phyloP scores from a whole-genome alignment of 2,888 invertebrate species.

The Anaspis maculata region DNA sequence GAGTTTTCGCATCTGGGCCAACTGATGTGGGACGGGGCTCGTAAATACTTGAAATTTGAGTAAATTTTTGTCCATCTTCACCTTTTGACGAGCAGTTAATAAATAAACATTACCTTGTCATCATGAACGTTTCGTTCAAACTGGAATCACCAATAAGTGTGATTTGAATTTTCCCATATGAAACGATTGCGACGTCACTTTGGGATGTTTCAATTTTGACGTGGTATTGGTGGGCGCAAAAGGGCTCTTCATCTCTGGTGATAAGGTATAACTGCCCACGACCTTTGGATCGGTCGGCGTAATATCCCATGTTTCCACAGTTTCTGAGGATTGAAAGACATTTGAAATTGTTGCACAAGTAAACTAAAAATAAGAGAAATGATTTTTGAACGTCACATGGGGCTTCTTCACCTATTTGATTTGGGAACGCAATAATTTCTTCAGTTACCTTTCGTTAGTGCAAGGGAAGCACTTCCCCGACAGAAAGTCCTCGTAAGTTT shows the following conservation, averaged over 20 bases:
- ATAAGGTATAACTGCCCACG: constrained; percentile 81
- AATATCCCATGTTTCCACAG: constrained; percentile 92
- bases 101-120: constrained; percentile 60
- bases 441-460: constrained; percentile 38
- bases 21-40: too few relatives aligned
- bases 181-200: constrained; percentile 55
- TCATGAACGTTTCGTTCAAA: constrained; percentile 80
- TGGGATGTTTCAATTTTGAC: constrained; percentile 71
- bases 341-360: too few relatives aligned
- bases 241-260: constrained; percentile 86
- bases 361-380: too few relatives aligned
- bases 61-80: too few relatives aligned
- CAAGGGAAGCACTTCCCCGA: constrained; percentile 72
- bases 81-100: too few relatives aligned
- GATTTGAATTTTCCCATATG: constrained; percentile 72
- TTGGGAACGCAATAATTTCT: not conserved
- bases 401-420: too few relatives aligned
- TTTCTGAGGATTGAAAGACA: constrained; percentile 24
- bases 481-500: constrained; percentile 74
- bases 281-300: constrained; percentile 75
- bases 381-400: too few relatives aligned
- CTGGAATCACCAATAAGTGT: constrained; percentile 73
- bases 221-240: constrained; percentile 87
- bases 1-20: too few relatives aligned
- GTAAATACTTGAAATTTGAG: too few relatives aligned